Conservation (phyloP, 2,888 invertebrate species). For the Calliopum simillimum region DNA sequence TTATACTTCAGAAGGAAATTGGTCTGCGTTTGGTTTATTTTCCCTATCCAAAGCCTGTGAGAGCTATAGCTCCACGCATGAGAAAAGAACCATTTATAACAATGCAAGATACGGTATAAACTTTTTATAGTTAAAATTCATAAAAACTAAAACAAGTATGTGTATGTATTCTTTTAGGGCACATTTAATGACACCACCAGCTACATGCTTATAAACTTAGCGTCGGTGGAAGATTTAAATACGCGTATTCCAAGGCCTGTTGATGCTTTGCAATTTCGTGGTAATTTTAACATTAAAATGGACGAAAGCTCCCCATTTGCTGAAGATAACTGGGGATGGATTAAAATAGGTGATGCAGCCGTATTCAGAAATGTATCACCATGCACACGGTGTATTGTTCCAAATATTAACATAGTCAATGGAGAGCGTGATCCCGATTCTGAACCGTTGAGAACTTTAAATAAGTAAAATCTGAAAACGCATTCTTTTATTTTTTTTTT, state of each 20-base stretch:
- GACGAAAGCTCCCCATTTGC: constrained; percentile 73
- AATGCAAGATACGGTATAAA: constrained; percentile 54
- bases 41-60: constrained; percentile 67
- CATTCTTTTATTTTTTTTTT: no score
- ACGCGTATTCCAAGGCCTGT: constrained; percentile 70
- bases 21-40: constrained; percentile 74
- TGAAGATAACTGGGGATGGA: constrained; percentile 79
- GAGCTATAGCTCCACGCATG: constrained; percentile 53
- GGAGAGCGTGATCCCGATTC: constrained; percentile 71
- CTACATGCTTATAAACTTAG: constrained; percentile 76
- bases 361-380: constrained; percentile 53
- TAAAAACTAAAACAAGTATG: constrained; percentile 22
- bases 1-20: constrained; percentile 64
- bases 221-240: constrained; percentile 77
- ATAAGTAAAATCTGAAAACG: constrained; percentile 68
- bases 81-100: constrained; percentile 53
- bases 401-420: constrained; percentile 77
- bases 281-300: constrained; percentile 75
- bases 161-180: constrained; percentile 65
- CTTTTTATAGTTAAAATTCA: constrained; percentile 12
- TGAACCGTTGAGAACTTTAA: constrained; percentile 76
- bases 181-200: constrained; percentile 76
- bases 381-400: constrained; percentile 74
- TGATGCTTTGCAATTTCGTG: constrained; percentile 72
- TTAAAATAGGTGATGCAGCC: constrained; percentile 69